phyloP scores from a whole-genome alignment of 2,113 vertebrate species.

The Ailuropoda melanoleuca region DNA sequence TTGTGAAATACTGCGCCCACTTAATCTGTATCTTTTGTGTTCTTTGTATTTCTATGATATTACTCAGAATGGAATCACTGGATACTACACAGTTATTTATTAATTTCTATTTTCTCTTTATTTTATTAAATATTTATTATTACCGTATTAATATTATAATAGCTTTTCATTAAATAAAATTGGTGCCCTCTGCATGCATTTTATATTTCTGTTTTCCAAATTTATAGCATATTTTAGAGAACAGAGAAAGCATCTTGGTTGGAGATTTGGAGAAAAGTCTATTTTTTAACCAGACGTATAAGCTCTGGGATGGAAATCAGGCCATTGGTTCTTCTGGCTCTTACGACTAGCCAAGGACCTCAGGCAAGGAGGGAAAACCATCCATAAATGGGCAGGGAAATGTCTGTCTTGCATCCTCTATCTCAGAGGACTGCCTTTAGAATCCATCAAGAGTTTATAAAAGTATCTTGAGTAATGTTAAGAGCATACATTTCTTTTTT shows the following conservation, averaged over 20 bases:
- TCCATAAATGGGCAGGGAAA: neutral
- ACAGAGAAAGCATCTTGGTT: neutral
- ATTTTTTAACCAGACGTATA: neutral
- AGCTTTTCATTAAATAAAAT: slow-evolving; percentile 41
- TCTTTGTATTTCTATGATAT: neutral
- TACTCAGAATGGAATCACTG: neutral
- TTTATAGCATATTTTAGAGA: neutral
- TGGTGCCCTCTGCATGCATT: neutral
- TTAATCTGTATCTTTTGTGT: slow-evolving; percentile 27
- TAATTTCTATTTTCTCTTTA: slow-evolving; percentile 45
- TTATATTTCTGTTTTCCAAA: slow-evolving; percentile 38
- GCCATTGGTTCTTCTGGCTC: neutral
- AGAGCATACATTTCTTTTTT: neutral
- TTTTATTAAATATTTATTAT: slow-evolving; percentile 47
- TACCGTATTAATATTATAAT: neutral
- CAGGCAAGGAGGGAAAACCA: neutral
- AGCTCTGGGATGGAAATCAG: neutral
- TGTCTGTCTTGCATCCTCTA: neutral
- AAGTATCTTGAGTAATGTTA: neutral
- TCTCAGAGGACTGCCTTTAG: neutral
- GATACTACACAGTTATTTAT: slow-evolving; percentile 13
- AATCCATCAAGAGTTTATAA: neutral
- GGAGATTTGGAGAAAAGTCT: neutral
- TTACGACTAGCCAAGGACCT: neutral
- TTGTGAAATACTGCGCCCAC: neutral